A percentile compares a stretch with the other conserved stretches of the same genome.
phyloP scores from a whole-genome alignment of 2,113 vertebrate species.

The Petrocephalus microphthalmus region DNA sequence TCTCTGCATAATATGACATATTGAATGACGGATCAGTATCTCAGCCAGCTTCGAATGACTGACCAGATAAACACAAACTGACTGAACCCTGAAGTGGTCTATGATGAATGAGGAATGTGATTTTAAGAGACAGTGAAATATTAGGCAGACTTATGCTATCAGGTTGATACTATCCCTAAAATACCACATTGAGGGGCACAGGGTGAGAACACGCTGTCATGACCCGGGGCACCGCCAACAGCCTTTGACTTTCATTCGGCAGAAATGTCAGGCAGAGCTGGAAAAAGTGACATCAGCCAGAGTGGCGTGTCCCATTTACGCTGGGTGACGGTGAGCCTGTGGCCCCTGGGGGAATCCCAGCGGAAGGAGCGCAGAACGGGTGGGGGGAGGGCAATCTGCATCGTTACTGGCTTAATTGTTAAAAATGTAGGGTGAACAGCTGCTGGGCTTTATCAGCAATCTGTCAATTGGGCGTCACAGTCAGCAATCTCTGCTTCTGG shows the following conservation, averaged over 20 bases:
- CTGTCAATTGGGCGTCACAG: neutral
- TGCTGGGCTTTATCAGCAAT: neutral
- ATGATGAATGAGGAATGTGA: neutral
- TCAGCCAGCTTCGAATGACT: neutral
- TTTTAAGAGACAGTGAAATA: constrained; percentile 1
- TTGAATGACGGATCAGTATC: neutral
- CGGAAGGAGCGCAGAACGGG: neutral
- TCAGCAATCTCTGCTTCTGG: neutral
- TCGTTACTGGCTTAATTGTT: constrained; percentile 6
- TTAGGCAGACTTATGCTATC: neutral
- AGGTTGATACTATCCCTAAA: neutral
- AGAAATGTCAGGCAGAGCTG: neutral
- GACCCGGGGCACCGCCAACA: neutral
- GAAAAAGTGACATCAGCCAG: neutral
- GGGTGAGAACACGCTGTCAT: neutral
- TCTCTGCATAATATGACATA: neutral
- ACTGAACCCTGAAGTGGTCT: neutral
- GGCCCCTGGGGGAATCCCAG: neutral
- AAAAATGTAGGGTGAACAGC: neutral
- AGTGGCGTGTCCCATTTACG: neutral
- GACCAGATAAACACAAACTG: neutral
- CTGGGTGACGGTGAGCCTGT: neutral
- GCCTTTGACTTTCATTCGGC: constrained; percentile 14
- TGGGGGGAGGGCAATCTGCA: neutral
- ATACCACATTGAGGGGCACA: neutral